Conservation (phyloP, 2,113 vertebrate genomes). For the Scytalopus superciliaris region DNA sequence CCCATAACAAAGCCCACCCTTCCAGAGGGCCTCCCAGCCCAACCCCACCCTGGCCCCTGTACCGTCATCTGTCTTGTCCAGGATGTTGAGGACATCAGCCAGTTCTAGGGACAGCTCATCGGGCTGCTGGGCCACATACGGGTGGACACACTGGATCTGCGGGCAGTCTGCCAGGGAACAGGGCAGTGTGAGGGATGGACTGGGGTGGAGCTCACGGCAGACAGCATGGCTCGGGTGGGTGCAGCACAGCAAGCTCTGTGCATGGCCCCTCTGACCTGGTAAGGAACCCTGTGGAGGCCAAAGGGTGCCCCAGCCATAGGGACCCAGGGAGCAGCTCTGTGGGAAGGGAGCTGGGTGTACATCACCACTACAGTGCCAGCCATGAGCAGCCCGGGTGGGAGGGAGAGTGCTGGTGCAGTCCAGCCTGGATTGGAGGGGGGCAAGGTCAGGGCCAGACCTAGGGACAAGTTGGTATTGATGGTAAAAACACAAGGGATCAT, state of each 20-base stretch:
- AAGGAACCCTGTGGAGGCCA: background rate
- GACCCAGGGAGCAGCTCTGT: accelerated
- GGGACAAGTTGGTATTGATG: background rate
- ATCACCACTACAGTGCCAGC: background rate
- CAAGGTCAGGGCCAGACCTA: background rate
- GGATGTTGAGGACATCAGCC: slow-evolving; percentile 90
- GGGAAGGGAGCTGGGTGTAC: accelerated
- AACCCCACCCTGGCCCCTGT: background rate
- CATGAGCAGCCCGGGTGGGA: background rate
- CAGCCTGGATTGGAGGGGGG: background rate
- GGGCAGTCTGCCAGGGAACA: slow-evolving; percentile 81
- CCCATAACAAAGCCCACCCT: background rate
- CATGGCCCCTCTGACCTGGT: background rate
- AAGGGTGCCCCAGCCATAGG: background rate
- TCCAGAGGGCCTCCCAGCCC: background rate
- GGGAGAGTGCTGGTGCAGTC: background rate
- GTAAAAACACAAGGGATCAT: background rate
- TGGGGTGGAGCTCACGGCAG: accelerated
- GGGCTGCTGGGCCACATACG: slow-evolving; percentile 89
- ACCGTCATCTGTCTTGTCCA: slow-evolving; percentile 93
- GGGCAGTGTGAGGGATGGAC: background rate
- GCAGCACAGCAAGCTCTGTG: accelerated
- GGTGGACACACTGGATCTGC: slow-evolving; percentile 96
- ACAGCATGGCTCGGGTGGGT: accelerated
- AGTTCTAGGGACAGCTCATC: slow-evolving; percentile 94